Evolutionary conservation across 2,888 invertebrate species (phyloP).

Genomic region (Synanthedon andrenaeformis): DNA sequence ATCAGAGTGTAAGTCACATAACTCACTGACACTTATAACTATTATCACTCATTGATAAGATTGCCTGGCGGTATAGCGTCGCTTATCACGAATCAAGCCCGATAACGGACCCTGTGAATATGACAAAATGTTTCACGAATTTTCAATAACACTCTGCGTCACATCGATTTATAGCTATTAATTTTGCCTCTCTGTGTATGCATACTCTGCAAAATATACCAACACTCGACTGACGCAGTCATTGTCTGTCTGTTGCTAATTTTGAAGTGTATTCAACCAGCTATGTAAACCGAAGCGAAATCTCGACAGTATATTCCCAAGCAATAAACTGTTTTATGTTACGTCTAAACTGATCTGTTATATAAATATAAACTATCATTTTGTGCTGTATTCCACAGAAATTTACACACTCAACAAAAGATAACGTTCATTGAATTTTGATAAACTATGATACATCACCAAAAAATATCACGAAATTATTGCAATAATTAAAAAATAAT

Average conservation of each 20-base stretch:
- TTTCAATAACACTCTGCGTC: slow-evolving; percentile 26
- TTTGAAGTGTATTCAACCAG: neutral
- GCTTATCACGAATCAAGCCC: slow-evolving; percentile 62
- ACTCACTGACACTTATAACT: slow-evolving; percentile 69
- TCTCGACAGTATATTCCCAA: neutral
- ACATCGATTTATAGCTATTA: neutral
- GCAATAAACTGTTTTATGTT: neutral
- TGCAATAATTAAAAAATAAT: too few species aligned
- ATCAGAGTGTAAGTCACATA: slow-evolving; percentile 48
- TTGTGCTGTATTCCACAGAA: neutral
- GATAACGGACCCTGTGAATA: slow-evolving; percentile 55
- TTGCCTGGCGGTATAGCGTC: slow-evolving; percentile 51
- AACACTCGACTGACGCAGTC: neutral
- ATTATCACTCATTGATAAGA: slow-evolving; percentile 68
- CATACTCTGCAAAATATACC: neutral
- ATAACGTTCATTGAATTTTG: too few species aligned
- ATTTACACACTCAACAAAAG: neutral
- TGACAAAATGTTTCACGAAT: slow-evolving; percentile 34
- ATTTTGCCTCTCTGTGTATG: neutral
- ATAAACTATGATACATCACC: too few species aligned
- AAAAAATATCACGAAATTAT: too few species aligned
- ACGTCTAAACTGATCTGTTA: neutral
- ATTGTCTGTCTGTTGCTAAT: neutral
- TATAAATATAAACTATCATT: neutral
- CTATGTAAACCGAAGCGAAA: neutral